phyloP scores from a whole-genome alignment of 2,113 vertebrate species.

The Ictalurus furcatus region DNA sequence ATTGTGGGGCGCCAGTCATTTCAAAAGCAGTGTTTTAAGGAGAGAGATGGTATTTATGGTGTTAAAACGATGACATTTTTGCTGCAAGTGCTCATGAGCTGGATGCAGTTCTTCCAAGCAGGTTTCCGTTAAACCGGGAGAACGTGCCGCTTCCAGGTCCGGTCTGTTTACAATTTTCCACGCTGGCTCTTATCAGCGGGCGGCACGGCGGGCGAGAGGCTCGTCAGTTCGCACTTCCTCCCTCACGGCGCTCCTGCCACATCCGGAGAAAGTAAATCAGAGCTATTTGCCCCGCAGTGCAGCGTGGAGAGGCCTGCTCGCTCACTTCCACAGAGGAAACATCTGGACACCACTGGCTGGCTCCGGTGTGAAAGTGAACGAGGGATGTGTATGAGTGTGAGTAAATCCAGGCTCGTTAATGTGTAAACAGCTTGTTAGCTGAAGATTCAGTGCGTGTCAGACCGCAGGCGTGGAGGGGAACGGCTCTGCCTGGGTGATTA shows the following conservation, averaged over 20 bases:
- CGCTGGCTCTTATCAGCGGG: constrained; percentile 57
- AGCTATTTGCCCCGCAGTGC: constrained; percentile 54
- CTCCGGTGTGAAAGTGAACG: constrained; percentile 32
- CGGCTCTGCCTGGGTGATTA: neutral
- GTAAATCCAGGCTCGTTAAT: neutral
- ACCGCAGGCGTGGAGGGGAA: neutral
- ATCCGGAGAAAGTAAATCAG: constrained; percentile 68
- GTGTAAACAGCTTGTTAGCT: neutral
- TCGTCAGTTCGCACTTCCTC: constrained; percentile 52
- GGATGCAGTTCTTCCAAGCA: neutral
- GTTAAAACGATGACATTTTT: too few relatives aligned
- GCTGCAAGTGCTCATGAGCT: neutral
- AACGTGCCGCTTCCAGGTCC: constrained; percentile 28
- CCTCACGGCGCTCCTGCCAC: constrained; percentile 56
- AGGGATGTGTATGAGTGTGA: neutral
- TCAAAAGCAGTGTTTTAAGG: neutral
- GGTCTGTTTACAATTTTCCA: constrained; percentile 39
- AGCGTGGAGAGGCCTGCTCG: constrained; percentile 47
- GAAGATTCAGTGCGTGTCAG: neutral
- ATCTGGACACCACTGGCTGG: constrained; percentile 72
- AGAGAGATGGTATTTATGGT: neutral
- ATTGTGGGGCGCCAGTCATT: neutral
- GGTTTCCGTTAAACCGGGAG: neutral
- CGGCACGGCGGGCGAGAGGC: constrained; percentile 50
- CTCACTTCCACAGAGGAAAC: constrained; percentile 76